phyloP scores from a whole-genome alignment of 2,113 vertebrate genomes.

The Dipodomys merriami region DNA sequence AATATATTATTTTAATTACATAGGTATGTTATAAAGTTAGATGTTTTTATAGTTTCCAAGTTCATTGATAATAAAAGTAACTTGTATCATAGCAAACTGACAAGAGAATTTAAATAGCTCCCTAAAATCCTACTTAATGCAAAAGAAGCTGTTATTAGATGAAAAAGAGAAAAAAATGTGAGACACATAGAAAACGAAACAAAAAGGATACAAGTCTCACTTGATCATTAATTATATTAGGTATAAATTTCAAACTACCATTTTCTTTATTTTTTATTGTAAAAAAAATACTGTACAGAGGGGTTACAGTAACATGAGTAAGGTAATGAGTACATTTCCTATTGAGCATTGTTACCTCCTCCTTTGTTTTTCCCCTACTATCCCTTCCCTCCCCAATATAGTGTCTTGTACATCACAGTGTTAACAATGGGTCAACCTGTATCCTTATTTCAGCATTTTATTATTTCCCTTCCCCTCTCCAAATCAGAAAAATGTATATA shows the following conservation, averaged over 20 bases:
- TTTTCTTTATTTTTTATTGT: too few species aligned
- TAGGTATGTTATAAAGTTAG: neutral
- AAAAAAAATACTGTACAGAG: too few species aligned
- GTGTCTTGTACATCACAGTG: too few species aligned
- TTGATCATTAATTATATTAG: neutral
- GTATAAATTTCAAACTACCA: neutral
- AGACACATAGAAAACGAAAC: neutral
- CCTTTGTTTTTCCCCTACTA: too few species aligned
- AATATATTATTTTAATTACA: neutral
- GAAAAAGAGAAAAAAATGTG: neutral
- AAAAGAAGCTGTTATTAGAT: neutral
- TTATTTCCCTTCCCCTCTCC: too few species aligned
- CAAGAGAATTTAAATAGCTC: neutral
- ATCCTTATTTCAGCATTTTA: too few species aligned
- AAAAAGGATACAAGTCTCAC: neutral
- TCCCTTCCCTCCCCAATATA: too few species aligned
- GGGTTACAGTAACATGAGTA: too few species aligned
- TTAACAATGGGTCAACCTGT: too few species aligned
- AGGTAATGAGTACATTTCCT: too few species aligned
- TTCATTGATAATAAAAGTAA: neutral
- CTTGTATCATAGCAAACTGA: neutral
- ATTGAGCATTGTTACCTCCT: too few species aligned
- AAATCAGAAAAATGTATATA: too few species aligned
- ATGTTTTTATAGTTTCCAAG: neutral
- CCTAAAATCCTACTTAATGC: neutral